Percentiles rank a stretch among this genome's conserved stretches.
Conservation (phyloP, 1,140 invertebrate species). For the Psilanteris sp. region DNA sequence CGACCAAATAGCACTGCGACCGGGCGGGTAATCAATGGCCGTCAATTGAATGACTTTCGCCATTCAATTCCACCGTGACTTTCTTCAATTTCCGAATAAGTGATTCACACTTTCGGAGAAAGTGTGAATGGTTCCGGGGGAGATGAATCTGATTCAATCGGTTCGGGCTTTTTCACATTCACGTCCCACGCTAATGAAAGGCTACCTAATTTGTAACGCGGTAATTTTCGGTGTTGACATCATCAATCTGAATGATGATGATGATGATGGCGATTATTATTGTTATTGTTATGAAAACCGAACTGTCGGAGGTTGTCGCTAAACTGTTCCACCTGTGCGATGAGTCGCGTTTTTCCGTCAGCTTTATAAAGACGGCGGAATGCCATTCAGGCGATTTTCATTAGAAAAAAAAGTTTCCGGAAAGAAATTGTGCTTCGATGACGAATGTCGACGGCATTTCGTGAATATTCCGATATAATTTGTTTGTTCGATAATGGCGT, state of each 20-base stretch:
- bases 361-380: not conserved
- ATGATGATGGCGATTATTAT: no score
- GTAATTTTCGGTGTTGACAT: slow-evolving; percentile 2
- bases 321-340: slow-evolving; percentile 22
- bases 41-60: no score
- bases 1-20: not conserved
- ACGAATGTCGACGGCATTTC: no score
- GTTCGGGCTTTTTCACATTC: not conserved
- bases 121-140: slow-evolving; percentile 20
- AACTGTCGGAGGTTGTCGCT: not conserved
- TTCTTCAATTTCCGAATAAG: slow-evolving; percentile 8
- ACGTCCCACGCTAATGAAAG: slow-evolving; percentile 7
- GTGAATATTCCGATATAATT: no score
- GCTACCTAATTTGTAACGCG: slow-evolving; percentile 19
- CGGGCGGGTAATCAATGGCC: no score
- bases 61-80: no score
- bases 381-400: slow-evolving; percentile 1
- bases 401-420: not conserved
- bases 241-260: slow-evolving; percentile 24
- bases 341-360: slow-evolving; percentile 7
- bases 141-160: not conserved
- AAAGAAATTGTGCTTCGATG: not conserved
- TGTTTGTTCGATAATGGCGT: no score
- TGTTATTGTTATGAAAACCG: slow-evolving; percentile 11
- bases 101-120: slow-evolving; percentile 23